A percentile compares a stretch with the other conserved stretches of the same genome.
phyloP scores from a whole-genome alignment of 1,140 invertebrate genomes.

The Brachionus angularis region DNA sequence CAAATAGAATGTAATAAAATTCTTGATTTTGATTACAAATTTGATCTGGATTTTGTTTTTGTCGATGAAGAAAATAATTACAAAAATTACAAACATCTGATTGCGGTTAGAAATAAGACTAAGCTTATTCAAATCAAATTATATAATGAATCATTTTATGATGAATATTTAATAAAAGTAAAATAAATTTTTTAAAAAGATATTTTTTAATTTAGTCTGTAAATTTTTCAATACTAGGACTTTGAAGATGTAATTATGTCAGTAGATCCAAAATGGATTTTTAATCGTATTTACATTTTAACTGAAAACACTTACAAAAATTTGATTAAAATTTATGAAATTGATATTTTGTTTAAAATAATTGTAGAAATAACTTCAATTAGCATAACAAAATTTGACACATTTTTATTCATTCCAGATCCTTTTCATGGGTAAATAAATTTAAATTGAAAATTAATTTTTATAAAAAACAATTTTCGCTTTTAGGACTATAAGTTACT shows the following conservation, averaged over 20 bases:
- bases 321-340: constrained; percentile 7
- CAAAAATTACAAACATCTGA: neutral
- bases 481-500: neutral
- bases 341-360: constrained; percentile 5
- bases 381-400: neutral
- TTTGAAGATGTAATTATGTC: neutral
- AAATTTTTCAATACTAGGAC: neutral
- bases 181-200: neutral
- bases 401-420: neutral
- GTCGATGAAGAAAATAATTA: constrained; percentile 23
- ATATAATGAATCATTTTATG: neutral
- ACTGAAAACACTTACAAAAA: neutral
- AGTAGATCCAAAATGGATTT: constrained; percentile 34
- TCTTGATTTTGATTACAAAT: no score
- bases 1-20: no score
- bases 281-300: constrained; percentile 12
- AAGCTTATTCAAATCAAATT: neutral
- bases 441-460: no score
- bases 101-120: neutral
- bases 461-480: neutral
- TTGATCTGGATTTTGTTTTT: neutral
- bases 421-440: constrained; percentile 41
- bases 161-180: constrained; percentile 27
- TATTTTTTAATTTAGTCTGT: no score
- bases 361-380: constrained; percentile 23